Percentiles rank a stretch among this genome's conserved stretches.
Conservation (phyloP, 2,797 vertebrate species). For the Anabacerthia variegaticeps region DNA sequence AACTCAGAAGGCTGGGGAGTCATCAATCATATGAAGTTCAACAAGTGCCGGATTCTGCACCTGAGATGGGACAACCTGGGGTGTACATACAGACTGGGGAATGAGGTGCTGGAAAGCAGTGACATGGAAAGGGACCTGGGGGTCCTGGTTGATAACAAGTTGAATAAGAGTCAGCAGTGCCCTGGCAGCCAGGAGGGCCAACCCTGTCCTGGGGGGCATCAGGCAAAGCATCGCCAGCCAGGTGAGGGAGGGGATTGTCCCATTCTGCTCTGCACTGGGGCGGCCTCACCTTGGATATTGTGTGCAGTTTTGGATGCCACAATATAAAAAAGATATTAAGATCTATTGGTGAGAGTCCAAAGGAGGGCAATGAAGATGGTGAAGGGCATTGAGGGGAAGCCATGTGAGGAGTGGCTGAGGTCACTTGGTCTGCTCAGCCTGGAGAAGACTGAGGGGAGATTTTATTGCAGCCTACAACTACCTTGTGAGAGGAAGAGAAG, state of each 20-base stretch:
- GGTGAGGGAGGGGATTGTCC: no score
- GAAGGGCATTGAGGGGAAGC: background rate
- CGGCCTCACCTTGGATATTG: background rate
- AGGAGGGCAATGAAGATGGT: background rate
- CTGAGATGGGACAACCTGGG: background rate
- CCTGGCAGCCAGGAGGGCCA: background rate
- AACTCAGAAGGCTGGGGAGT: background rate
- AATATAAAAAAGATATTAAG: background rate
- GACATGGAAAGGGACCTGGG: no score
- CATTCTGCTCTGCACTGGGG: background rate
- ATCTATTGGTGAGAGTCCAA: no score
- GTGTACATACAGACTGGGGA: background rate
- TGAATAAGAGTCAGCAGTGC: background rate
- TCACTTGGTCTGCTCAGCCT: background rate
- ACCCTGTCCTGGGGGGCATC: background rate
- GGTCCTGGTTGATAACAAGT: background rate
- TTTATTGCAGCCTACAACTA: no score
- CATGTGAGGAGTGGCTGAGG: background rate
- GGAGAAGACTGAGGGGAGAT: background rate
- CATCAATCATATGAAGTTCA: background rate
- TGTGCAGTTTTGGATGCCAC: background rate
- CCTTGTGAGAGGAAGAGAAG: background rate
- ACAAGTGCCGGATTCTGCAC: background rate
- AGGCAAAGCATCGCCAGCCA: background rate
- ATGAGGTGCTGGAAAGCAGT: background rate